Evolutionary conservation across 92 coral and sea anemone genomes (phyloP).

Genomic region (Hydrozoanthus gracilis): DNA sequence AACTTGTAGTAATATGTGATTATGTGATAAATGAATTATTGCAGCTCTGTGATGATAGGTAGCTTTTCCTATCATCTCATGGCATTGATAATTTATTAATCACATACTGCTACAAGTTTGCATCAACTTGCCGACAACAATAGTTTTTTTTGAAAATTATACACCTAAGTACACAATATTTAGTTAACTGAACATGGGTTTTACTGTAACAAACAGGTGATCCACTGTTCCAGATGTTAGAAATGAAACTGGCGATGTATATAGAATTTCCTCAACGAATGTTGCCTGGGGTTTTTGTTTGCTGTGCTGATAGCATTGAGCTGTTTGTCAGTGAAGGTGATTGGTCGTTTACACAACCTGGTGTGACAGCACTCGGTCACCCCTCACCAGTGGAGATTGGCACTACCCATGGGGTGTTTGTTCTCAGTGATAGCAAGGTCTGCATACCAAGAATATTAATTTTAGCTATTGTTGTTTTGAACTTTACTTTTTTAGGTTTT

Average conservation of each 20-base stretch:
- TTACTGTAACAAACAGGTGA: slow-evolving; percentile 60
- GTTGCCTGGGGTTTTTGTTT: slow-evolving; percentile 91
- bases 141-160: too few species aligned
- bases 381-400: slow-evolving; percentile 95
- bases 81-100: too few species aligned
- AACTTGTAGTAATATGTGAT: too few species aligned
- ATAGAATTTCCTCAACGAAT: slow-evolving; percentile 86
- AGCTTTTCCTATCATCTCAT: too few species aligned
- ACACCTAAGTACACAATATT: too few species aligned
- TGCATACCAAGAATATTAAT: not conserved
- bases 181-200: too few species aligned
- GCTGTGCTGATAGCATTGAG: slow-evolving; percentile 88
- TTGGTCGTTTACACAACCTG: slow-evolving; percentile 77
- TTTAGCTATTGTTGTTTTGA: not conserved
- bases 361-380: slow-evolving; percentile 96
- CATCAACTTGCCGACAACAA: too few species aligned
- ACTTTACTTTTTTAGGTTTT: too few species aligned
- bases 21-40: too few species aligned
- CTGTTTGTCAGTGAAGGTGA: slow-evolving; percentile 83
- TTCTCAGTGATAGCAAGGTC: slow-evolving; percentile 58
- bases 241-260: slow-evolving; percentile 82
- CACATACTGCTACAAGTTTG: too few species aligned
- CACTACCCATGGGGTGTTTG: slow-evolving; percentile 98
- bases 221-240: slow-evolving; percentile 92
- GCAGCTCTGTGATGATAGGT: too few species aligned